A percentile compares a stretch with the other conserved stretches of the same genome.
These are phyloP conservation scores for Bruchidius siliquastri DNA, from an alignment of 2,888 invertebrate species.

Conservation along the genomic window DNA sequence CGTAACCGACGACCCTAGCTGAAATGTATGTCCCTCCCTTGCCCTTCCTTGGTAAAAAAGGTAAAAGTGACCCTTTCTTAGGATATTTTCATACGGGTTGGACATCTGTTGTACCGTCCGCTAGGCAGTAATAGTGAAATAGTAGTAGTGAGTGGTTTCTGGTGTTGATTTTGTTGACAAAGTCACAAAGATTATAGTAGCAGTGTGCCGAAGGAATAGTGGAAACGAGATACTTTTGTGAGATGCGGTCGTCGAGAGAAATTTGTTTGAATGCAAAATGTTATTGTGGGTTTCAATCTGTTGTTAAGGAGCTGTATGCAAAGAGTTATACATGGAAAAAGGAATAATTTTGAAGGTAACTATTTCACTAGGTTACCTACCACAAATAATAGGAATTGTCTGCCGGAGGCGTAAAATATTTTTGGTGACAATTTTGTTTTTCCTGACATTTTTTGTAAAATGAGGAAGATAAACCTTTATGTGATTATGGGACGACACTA, in stretches of 20 bases:
- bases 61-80: conserved; percentile 28
- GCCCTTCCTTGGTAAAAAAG: conserved; percentile 13
- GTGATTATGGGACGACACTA: too few relatives aligned
- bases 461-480: too few relatives aligned
- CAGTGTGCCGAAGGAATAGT: conserved; percentile 1
- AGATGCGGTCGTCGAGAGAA: not conserved
- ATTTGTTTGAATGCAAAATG: not conserved
- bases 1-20: conserved; percentile 19
- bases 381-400: too few relatives aligned
- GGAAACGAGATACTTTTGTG: not conserved
- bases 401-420: too few relatives aligned
- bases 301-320: too few relatives aligned
- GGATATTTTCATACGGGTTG: conserved; percentile 19
- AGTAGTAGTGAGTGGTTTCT: conserved; percentile 15
- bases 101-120: conserved; percentile 19
- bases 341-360: too few relatives aligned
- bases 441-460: too few relatives aligned
- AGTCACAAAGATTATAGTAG: conserved; percentile 5
- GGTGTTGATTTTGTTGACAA: conserved; percentile 8
- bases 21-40: conserved; percentile 15
- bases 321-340: too few relatives aligned
- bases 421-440: too few relatives aligned
- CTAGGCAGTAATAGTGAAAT: conserved; percentile 15
- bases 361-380: too few relatives aligned
- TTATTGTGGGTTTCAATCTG: not conserved